Base-by-base conservation (phyloP, 1,140 invertebrate species). In the Steinernema khuongi region DNA sequence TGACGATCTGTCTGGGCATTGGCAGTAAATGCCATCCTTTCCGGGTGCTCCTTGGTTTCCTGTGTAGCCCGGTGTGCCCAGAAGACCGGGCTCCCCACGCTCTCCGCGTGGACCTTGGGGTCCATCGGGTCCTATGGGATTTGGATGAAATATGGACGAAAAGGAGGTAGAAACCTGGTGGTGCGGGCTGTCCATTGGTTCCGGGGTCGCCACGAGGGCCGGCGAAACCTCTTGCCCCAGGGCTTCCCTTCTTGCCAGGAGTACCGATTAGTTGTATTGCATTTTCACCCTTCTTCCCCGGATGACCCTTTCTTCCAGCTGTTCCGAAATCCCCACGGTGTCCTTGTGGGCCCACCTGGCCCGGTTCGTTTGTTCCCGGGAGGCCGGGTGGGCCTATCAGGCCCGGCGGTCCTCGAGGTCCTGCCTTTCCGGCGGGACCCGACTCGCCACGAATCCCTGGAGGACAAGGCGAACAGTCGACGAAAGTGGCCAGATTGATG, bases 51-150 rank as follows among this genome's bases (percentile, higher is more conserved):
- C 50, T 60, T 11, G 50, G 22, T 60, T 60, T 11, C 50, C 50
- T 2, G 50, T 7, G 22, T n/a, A 60, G 26, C 50, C 50, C 2
- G 50, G 50, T 26, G 26, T n/a, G 4, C 50, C 50, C 4, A 22
- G 26, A 14, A 60, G 26, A 7, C 50, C 50, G 19, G 50, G 22
- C 26, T 60, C 50, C 4, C 50, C 50, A 14, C 50, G 50, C 19
- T 60, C 50, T 60, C 50, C 50, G 14, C 50, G 50, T 4, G 50
- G 50, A n/a, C 50, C 50, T 60, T 60, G 50, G 4, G 50, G 50
- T 14, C 50, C 50, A n/a, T 60, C 50, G 4, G 19, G 19, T n/a
- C 50, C 50, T 60, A 14, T n/a, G 50, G 11, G 14, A 17, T 14
- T 7, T 60, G 14, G 7, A 14, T 7, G 4, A 14, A 7, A 22